These are phyloP conservation scores for Yponomeuta plumbellus DNA, from an alignment of 2,888 invertebrate species.

Conservation along the genomic window DNA sequence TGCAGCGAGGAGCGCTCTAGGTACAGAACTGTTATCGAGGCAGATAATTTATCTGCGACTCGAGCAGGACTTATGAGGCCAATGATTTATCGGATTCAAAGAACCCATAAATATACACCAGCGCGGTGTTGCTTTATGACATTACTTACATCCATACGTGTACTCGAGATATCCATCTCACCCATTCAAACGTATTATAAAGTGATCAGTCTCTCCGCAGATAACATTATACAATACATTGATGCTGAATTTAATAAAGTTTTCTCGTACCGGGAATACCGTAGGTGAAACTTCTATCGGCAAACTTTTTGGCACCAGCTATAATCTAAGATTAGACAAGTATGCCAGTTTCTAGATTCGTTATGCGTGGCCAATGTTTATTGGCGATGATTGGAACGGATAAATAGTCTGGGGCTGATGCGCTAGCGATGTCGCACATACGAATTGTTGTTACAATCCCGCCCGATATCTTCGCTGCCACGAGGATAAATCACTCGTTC, in stretches of 20 bases:
- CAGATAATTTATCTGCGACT: slow-evolving; percentile 41
- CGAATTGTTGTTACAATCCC: not conserved
- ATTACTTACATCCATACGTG: slow-evolving; percentile 22
- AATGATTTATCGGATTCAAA: slow-evolving; percentile 46
- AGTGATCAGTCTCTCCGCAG: slow-evolving; percentile 16
- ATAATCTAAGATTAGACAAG: slow-evolving; percentile 48
- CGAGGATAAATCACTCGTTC: slow-evolving; percentile 32
- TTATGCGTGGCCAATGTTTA: slow-evolving; percentile 37
- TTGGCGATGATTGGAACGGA: slow-evolving; percentile 12
- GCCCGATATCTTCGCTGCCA: slow-evolving; percentile 7
- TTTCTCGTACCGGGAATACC: not conserved
- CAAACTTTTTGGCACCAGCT: slow-evolving; percentile 48
- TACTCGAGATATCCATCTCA: slow-evolving; percentile 9
- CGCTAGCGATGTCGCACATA: not conserved
- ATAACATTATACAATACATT: not conserved
- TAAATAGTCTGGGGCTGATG: not conserved
- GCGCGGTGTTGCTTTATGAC: slow-evolving; percentile 30
- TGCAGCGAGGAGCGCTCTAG: slow-evolving; percentile 21
- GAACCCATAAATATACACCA: slow-evolving; percentile 29
- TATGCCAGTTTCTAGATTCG: slow-evolving; percentile 36
- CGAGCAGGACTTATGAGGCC: slow-evolving; percentile 40
- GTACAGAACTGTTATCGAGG: slow-evolving; percentile 30
- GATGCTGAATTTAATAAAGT: not conserved
- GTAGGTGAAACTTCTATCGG: slow-evolving; percentile 31
- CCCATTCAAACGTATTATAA: slow-evolving; percentile 16